Base-by-base conservation (phyloP, 2,888 invertebrate species). In the Pherbina coryleti region DNA sequence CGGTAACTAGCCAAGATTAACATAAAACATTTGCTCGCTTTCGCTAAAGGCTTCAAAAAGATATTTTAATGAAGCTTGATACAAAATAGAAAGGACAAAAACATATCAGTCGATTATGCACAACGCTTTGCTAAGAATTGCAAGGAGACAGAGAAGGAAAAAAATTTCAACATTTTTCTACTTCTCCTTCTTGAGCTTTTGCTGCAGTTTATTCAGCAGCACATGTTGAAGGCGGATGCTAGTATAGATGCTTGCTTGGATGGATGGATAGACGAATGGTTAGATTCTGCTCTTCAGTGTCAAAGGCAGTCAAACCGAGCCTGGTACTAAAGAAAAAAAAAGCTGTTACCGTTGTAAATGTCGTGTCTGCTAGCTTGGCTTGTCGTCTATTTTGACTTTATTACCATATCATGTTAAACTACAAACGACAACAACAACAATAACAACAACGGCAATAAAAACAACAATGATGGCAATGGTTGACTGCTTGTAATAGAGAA, bases 331-430 rank as follows among this genome's bases (percentile, higher is more conserved):
- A 22, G 28, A 14, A 22, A 60, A 37, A 34, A 53, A 55, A 75
- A 53, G 44, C 55, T n/a, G 64, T 55, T 66, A 25, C 67, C 55
- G 34, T 75, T 67, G 67, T 53, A 67, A 67, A 75, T 67, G 67
- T 67, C 67, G 31, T 75, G 55, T 53, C 44, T 34, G 51, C 53
- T 69, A 44, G 49, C 22, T 49, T 44, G 49, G 69, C 69, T 22
- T 69, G 69, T 53, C 67, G 53, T 51, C 66, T 66, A 55, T 75
- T 57, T 67, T 25, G 67, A 66, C 67, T 75, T 75, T 67, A 75
- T 75, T 75, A 75, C 66, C 75, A 75, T 75, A 75, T 75, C 75
- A 75, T 67, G 75, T 66, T 67, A 44, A 67, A 57, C 66, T 14
- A 25, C 53, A 37, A 31, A 22, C 75, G 25, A 55, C 71, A 49